Evolutionary conservation across 37 sponge, comb jelly and placozoan genomes (phyloP), one percentile per base, ranked within the genome.

Genomic region (Theonella swinhoei): DNA sequence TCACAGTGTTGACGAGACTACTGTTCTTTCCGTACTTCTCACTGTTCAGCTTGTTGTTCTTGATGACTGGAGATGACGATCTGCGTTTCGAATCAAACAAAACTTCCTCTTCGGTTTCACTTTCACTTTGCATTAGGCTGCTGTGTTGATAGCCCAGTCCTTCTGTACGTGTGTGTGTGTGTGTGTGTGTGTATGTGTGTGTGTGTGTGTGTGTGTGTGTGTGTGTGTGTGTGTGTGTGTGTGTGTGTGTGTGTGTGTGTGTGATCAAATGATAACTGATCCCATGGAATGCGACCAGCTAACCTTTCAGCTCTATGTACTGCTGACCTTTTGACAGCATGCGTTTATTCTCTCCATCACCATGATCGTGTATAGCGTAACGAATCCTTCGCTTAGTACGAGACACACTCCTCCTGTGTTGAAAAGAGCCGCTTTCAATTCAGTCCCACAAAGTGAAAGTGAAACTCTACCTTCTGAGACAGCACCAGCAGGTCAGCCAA

Each of bases 381-480:
- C 72, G 38, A 32, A 75, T 66, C 40, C 81, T 80, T 14, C 60
- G 47, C 81, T 70, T 70, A 26, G 62, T 32, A 34, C 69, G 81
- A 31, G 72, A 58, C 11, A 69, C 34, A 32, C 34, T 42, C 22
- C 79, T 33, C 42, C 71, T 77, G 62, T 71, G 22, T 40, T 58
- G n/a, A n/a, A n/a, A n/a, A n/a, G n/a, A n/a, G n/a, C n/a, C n/a
- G n/a, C n/a, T n/a, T n/a, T n/a, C n/a, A n/a, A n/a, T n/a, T n/a
- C 54, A 40, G 68, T 33, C 35, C 8, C 29, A 37, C 25, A 36
- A 9, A 22, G 73, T 66, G 28, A 66, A n/a, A n/a, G n/a, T n/a
- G n/a, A n/a, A n/a, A n/a, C n/a, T n/a, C n/a, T n/a, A 93, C 93
- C 88, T 93, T 76, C 39, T 88, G 33, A 88, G 29, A 47, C 89